phyloP scores from a whole-genome alignment of 2,113 vertebrate genomes.

The Struthidea cinerea region DNA sequence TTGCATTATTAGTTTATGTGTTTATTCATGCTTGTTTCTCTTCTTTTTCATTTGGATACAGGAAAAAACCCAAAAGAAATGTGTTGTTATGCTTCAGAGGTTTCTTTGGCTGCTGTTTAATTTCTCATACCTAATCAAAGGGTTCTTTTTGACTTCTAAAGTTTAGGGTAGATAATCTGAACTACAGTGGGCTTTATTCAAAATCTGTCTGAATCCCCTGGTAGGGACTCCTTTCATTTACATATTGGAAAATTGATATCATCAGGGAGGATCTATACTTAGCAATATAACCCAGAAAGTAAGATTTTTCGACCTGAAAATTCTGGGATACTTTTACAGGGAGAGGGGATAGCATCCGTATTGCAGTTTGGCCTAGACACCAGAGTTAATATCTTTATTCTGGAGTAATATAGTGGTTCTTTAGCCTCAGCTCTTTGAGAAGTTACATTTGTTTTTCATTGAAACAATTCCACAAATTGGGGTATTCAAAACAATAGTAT shows the following conservation, averaged over 20 bases:
- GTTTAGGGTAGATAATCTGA: background rate
- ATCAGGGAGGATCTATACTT: background rate
- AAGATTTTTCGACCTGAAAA: background rate
- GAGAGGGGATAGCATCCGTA: background rate
- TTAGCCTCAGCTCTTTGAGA: background rate
- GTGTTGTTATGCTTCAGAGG: background rate
- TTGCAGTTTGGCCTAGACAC: background rate
- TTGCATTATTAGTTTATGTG: background rate
- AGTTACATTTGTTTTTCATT: background rate
- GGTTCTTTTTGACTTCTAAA: background rate
- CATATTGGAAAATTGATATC: background rate
- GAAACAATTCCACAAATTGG: background rate
- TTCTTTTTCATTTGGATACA: background rate
- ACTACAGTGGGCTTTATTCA: background rate
- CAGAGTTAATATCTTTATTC: background rate
- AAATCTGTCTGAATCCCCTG: background rate
- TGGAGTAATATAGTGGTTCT: background rate
- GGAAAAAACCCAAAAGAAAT: background rate
- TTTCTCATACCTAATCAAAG: background rate
- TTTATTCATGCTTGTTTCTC: background rate
- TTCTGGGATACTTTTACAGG: background rate
- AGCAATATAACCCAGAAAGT: background rate
- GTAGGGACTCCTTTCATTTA: background rate
- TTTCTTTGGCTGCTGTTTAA: background rate
- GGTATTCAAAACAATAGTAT: background rate